Conservation (phyloP, 64 coral and sea anemone species). For the Montipora efflorescens region DNA sequence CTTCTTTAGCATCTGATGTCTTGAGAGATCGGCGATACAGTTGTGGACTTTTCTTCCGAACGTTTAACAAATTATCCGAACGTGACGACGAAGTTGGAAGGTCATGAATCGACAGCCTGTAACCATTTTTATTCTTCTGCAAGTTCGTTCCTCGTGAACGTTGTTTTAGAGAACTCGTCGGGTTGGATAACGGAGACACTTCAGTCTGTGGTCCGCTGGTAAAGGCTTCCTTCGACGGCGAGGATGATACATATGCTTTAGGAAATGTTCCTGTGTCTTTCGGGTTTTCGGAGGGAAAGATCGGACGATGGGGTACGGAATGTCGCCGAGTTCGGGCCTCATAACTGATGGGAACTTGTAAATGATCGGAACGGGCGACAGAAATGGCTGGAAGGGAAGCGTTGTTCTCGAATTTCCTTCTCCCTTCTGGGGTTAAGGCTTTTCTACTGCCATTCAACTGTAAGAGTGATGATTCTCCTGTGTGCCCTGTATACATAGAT, state of each 20-base stretch:
- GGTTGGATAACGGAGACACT: not conserved
- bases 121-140: not conserved
- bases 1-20: not conserved
- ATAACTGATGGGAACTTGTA: constrained; percentile 18
- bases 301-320: constrained; percentile 38
- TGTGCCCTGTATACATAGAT: no score
- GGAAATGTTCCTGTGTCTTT: constrained; percentile 22
- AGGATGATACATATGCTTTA: not conserved
- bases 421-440: not conserved
- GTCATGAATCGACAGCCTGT: constrained; percentile 13
- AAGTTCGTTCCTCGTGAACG: not conserved
- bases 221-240: constrained; percentile 7
- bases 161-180: constrained; percentile 6
- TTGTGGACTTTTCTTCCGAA: constrained; percentile 10
- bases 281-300: constrained; percentile 20
- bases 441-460: not conserved
- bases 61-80: not conserved
- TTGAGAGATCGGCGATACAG: not conserved
- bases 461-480: not conserved
- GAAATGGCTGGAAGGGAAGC: not conserved
- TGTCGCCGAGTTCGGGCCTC: not conserved
- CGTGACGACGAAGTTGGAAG: not conserved
- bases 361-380: not conserved
- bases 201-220: not conserved
- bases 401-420: not conserved